phyloP scores from a whole-genome alignment of 2,113 vertebrate genomes.

The Notothenia rossii region DNA sequence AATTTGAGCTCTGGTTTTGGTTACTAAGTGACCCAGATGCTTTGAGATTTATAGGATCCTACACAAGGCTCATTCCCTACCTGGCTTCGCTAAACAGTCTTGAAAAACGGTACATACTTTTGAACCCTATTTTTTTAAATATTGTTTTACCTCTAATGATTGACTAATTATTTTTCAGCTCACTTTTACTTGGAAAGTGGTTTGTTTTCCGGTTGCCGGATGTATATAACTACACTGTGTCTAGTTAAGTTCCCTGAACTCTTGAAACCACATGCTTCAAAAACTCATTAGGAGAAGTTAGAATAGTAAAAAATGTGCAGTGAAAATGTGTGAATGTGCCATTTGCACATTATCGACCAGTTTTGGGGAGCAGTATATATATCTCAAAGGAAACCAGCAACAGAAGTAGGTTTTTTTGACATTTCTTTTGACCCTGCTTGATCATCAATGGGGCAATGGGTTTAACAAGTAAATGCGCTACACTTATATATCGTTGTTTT shows the following conservation, averaged over 20 bases:
- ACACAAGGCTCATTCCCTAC: background rate
- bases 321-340: slow-evolving; percentile 20
- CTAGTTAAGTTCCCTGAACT: slow-evolving; percentile 5
- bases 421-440: background rate
- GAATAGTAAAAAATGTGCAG: background rate
- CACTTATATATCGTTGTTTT: background rate
- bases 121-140: background rate
- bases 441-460: background rate
- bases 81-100: background rate
- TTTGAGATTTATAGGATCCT: slow-evolving; percentile 11
- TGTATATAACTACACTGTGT: background rate
- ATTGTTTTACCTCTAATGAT: background rate
- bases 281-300: background rate
- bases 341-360: slow-evolving; percentile 34
- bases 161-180: background rate
- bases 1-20: slow-evolving; percentile 50
- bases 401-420: background rate
- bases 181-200: background rate
- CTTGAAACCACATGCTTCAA: slow-evolving; percentile 1
- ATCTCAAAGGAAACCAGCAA: background rate
- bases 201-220: background rate
- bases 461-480: background rate
- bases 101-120: background rate
- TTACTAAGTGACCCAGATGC: background rate
- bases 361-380: slow-evolving; percentile 9